These are phyloP conservation scores for Hypercompe scribonia DNA, from an alignment of 2,888 invertebrate genomes.

Conservation along the genomic window DNA sequence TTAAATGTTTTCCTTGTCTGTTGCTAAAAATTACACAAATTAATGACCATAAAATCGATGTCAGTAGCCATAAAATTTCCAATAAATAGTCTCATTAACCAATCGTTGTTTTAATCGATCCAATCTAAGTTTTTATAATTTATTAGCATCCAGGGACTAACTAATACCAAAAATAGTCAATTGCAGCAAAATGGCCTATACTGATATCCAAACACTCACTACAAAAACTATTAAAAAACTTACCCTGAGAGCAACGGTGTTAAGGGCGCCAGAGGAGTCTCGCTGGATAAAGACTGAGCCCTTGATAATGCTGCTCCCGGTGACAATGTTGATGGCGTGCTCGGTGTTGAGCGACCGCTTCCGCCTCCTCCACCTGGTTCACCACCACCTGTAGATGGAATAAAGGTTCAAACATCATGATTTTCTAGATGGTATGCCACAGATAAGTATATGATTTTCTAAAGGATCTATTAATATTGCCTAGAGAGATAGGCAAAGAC, in stretches of 20 bases:
- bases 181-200: not conserved
- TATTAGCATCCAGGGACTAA: conserved; percentile 11
- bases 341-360: conserved; percentile 83
- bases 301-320: conserved; percentile 84
- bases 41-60: too few relatives aligned
- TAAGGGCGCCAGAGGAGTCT: conserved; percentile 80
- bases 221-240: conserved; percentile 45
- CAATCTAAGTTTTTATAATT: not conserved
- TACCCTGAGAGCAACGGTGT: conserved; percentile 80
- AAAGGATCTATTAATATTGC: too few relatives aligned
- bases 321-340: conserved; percentile 88
- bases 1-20: not conserved
- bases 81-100: too few relatives aligned
- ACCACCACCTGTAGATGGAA: conserved; percentile 62
- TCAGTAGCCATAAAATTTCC: too few relatives aligned
- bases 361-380: conserved; percentile 75
- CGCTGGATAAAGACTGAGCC: conserved; percentile 81
- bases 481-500: too few relatives aligned
- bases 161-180: not conserved
- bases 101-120: not conserved
- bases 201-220: not conserved
- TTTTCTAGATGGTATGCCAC: too few relatives aligned
- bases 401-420: not conserved
- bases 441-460: too few relatives aligned
- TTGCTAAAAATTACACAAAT: too few relatives aligned